Conservation (phyloP, 2,888 invertebrate genomes). For the Phengaris arion region DNA sequence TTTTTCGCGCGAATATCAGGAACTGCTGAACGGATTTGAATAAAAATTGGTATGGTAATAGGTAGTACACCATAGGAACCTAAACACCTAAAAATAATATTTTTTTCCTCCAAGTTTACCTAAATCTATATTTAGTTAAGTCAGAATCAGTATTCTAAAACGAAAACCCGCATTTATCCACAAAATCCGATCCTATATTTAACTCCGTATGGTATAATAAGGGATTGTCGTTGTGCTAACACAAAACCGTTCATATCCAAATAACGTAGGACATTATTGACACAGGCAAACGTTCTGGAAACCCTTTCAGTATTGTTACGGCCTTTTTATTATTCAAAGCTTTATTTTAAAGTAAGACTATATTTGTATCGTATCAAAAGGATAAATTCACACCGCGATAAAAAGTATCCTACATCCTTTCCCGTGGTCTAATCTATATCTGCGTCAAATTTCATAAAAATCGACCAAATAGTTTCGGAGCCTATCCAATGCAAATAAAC, state of each 20-base stretch:
- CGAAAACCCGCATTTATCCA: not conserved
- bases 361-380: too few species aligned
- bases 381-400: too few species aligned
- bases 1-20: too few species aligned
- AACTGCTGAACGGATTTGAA: too few species aligned
- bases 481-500: too few species aligned
- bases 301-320: not conserved
- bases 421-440: too few species aligned
- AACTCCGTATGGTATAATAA: not conserved
- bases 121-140: not conserved
- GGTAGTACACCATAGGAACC: too few species aligned
- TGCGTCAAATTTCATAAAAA: too few species aligned
- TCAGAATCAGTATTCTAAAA: not conserved
- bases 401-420: too few species aligned
- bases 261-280: not conserved
- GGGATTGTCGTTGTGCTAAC: not conserved
- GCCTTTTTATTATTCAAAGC: not conserved
- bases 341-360: not conserved
- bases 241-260: conserved; percentile 8
- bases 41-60: too few species aligned
- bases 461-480: too few species aligned
- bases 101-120: not conserved
- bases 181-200: not conserved
- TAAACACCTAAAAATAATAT: too few species aligned
- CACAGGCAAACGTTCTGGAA: conserved; percentile 10